A percentile compares a stretch with the other conserved stretches of the same genome.
phyloP scores from a whole-genome alignment of 2,113 vertebrate species.

The Paralichthys olivaceus region DNA sequence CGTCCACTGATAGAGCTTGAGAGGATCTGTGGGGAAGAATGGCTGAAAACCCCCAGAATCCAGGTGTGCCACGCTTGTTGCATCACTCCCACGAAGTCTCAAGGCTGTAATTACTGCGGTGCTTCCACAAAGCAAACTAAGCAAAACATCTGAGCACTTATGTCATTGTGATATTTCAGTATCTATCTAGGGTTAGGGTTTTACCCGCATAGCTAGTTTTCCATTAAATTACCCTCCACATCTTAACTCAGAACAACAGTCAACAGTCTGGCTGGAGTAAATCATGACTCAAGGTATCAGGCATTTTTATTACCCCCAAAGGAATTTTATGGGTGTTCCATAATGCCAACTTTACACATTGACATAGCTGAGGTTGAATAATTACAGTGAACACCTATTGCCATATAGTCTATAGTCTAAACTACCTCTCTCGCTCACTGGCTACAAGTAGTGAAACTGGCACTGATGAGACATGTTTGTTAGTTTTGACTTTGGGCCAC shows the following conservation, averaged over 20 bases:
- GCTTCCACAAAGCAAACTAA: background rate
- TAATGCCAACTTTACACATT: slow-evolving; percentile 33
- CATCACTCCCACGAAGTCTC: background rate
- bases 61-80: background rate
- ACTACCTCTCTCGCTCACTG: slow-evolving; percentile 3
- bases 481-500: background rate
- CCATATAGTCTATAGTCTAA: background rate
- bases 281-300: slow-evolving; percentile 31
- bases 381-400: slow-evolving; percentile 38
- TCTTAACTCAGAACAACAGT: background rate
- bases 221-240: background rate
- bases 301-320: slow-evolving; percentile 31
- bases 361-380: slow-evolving; percentile 29
- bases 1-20: too few species aligned
- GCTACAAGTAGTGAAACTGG: slow-evolving; percentile 23
- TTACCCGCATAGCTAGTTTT: too few species aligned
- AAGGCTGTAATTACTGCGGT: background rate
- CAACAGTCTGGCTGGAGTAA: slow-evolving; percentile 8
- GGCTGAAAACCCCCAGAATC: background rate
- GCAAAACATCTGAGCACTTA: too few species aligned
- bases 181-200: too few species aligned
- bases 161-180: background rate
- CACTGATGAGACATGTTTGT: background rate
- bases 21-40: background rate
- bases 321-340: slow-evolving; percentile 47